phyloP scores from a whole-genome alignment of 2,113 vertebrate genomes.

The Todiramphus saurophagus region DNA sequence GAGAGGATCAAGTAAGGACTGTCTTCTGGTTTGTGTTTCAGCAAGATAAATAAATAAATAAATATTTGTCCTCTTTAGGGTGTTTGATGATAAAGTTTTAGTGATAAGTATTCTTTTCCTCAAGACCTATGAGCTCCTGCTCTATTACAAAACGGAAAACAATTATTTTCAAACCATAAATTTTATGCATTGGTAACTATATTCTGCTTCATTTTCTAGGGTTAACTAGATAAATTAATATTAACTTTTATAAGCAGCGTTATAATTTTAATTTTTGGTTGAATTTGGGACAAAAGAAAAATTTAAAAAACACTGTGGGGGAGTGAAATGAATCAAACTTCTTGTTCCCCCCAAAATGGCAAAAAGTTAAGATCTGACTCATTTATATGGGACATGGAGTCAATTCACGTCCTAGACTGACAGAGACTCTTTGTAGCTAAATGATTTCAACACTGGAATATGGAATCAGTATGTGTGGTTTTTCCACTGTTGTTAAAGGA shows the following conservation, averaged over 20 bases:
- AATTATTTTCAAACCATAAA: background rate
- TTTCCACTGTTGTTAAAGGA: background rate
- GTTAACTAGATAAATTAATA: background rate
- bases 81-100: background rate
- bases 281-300: background rate
- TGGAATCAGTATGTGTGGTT: background rate
- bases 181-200: background rate
- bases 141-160: background rate
- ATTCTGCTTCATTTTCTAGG: background rate
- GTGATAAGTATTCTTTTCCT: background rate
- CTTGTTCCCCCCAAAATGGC: background rate
- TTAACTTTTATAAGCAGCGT: background rate
- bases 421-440: background rate
- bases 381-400: background rate
- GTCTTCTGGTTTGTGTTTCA: background rate
- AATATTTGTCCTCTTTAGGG: background rate
- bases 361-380: background rate
- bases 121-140: background rate
- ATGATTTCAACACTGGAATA: background rate
- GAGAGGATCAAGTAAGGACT: background rate
- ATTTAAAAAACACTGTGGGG: background rate
- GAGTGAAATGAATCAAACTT: background rate
- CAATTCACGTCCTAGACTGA: fast-evolving
- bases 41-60: background rate
- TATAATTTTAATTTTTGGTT: background rate